These are phyloP conservation scores for Megaceryle maxima DNA, from an alignment of 2,113 vertebrate species.

Conservation along the genomic window DNA sequence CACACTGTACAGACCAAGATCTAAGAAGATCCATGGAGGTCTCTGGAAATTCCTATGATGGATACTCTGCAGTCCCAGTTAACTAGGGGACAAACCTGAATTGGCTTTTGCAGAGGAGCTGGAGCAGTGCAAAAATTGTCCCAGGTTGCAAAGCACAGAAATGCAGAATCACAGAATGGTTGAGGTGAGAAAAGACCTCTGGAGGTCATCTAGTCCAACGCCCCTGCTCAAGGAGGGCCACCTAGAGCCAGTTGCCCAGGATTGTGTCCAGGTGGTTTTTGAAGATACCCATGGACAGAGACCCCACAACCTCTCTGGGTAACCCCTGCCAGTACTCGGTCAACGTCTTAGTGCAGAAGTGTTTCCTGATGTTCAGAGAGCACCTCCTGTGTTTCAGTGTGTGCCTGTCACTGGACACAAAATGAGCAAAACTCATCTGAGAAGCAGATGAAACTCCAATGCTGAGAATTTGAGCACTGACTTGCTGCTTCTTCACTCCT, in stretches of 20 bases:
- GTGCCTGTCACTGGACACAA: no score
- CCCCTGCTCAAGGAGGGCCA: neutral
- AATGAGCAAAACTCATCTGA: no score
- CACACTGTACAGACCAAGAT: neutral
- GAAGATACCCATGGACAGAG: no score
- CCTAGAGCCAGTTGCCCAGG: no score
- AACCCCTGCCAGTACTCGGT: no score
- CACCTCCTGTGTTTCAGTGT: neutral
- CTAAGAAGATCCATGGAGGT: neutral
- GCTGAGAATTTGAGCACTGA: no score
- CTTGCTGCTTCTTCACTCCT: no score
- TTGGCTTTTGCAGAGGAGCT: neutral
- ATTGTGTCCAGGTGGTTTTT: accelerated
- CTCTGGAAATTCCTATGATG: neutral
- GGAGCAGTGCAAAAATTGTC: neutral
- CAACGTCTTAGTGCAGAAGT: no score
- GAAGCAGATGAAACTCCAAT: no score
- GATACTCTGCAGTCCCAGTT: neutral
- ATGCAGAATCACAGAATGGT: neutral
- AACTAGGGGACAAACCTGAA: neutral
- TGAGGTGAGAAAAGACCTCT: no score
- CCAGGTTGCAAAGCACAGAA: neutral
- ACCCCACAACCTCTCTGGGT: neutral
- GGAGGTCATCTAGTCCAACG: neutral
- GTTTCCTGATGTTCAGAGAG: neutral